Evolutionary conservation across 1,140 invertebrate species (phyloP).

Genomic region (Heliothis subflexa): DNA sequence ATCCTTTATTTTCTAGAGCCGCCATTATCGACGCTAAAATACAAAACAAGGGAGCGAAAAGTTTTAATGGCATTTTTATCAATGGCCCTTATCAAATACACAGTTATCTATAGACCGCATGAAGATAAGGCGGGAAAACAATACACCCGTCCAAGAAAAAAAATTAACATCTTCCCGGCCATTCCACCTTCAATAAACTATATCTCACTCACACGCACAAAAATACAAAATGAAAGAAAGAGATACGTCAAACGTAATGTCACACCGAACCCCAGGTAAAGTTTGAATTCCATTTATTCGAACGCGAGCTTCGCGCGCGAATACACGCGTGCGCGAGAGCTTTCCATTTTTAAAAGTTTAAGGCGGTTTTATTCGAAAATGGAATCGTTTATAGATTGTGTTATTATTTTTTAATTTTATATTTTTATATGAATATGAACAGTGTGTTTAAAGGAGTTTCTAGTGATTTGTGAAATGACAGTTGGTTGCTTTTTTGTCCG

Average conservation of each 20-base stretch:
- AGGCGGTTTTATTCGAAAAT: constrained; percentile 53
- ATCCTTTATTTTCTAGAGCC: constrained; percentile 10
- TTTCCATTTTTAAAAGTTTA: constrained; percentile 56
- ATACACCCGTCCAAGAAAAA: constrained; percentile 68
- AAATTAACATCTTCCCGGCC: constrained; percentile 65
- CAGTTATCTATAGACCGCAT: constrained; percentile 57
- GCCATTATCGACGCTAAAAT: background rate
- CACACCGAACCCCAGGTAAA: constrained; percentile 76
- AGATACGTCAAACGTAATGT: constrained; percentile 61
- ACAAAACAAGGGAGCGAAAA: constrained; percentile 31
- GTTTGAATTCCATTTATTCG: constrained; percentile 74
- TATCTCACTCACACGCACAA: constrained; percentile 57
- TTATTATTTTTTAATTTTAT: constrained; percentile 43
- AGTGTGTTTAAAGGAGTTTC: constrained; percentile 53
- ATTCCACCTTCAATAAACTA: constrained; percentile 74
- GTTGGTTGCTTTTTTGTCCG: constrained; percentile 68
- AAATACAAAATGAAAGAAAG: constrained; percentile 56
- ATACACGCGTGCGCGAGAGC: constrained; percentile 74
- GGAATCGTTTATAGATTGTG: constrained; percentile 30
- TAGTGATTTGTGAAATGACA: constrained; percentile 66
- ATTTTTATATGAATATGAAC: constrained; percentile 11
- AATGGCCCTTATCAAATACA: constrained; percentile 66
- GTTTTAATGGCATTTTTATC: constrained; percentile 56
- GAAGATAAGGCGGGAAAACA: constrained; percentile 79
- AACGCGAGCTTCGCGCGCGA: constrained; percentile 81